Conservation (phyloP, 2,797 vertebrate species). For the Mormyrops boulengeri region DNA sequence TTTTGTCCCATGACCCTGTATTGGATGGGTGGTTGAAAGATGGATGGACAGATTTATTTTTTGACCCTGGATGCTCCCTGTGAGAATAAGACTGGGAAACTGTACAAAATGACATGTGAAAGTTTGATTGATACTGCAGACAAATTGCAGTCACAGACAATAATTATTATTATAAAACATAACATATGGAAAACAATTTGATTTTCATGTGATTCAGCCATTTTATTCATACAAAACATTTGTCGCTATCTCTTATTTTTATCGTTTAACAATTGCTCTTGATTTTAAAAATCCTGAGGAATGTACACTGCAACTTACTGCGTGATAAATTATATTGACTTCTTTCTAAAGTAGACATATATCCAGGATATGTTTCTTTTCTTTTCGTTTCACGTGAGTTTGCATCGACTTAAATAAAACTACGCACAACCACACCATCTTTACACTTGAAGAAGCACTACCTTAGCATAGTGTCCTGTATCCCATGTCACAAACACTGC, state of each 20-base stretch:
- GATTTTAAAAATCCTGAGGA: background rate
- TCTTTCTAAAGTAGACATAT: background rate
- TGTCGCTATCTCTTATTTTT: background rate
- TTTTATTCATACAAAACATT: background rate
- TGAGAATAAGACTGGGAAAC: background rate
- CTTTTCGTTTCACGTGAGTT: background rate
- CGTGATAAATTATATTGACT: background rate
- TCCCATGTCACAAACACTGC: background rate
- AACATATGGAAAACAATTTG: background rate
- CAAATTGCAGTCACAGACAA: conserved; percentile 4
- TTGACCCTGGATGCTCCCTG: background rate
- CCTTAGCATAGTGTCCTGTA: background rate
- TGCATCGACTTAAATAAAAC: background rate
- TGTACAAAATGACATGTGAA: background rate
- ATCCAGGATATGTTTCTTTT: background rate
- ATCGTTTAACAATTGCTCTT: background rate
- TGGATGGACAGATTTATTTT: background rate
- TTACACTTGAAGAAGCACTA: background rate
- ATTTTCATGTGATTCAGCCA: background rate
- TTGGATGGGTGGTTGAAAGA: background rate
- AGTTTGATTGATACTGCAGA: background rate
- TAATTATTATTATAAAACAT: background rate
- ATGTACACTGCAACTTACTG: background rate
- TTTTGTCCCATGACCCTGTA: conserved; percentile 1
- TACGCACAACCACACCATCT: background rate